Conservation (phyloP, 1,140 invertebrate genomes). For the Frieseomelitta varia region DNA sequence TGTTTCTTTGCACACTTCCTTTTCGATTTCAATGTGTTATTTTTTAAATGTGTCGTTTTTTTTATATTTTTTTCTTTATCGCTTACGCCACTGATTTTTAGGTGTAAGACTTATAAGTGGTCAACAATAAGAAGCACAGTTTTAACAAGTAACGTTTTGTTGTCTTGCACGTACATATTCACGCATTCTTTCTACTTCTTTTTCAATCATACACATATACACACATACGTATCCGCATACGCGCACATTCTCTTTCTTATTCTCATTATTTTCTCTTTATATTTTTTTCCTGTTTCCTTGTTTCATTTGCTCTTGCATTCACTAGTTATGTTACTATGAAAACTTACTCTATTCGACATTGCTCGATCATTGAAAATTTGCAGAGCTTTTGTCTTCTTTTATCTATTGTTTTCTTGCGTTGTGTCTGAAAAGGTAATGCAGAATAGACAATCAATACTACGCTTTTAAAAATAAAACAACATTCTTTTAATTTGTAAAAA, state of each 20-base stretch:
- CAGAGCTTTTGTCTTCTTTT: constrained; percentile 57
- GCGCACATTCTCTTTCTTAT: constrained; percentile 8
- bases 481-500: too few species aligned
- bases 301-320: constrained; percentile 25
- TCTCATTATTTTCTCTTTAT: constrained; percentile 27
- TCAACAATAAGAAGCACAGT: constrained; percentile 74
- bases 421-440: constrained; percentile 5
- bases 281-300: not conserved
- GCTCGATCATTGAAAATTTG: constrained; percentile 68
- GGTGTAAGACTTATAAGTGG: constrained; percentile 69
- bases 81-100: constrained; percentile 28
- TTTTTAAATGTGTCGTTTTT: not conserved
- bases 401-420: constrained; percentile 39
- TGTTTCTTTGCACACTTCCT: not conserved
- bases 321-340: constrained; percentile 61
- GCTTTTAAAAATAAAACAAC: not conserved
- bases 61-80: constrained; percentile 1
- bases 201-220: not conserved
- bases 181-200: constrained; percentile 6
- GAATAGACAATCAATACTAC: not conserved
- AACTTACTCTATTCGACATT: constrained; percentile 70
- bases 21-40: constrained; percentile 7
- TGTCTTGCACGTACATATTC: constrained; percentile 17
- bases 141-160: constrained; percentile 74
- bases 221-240: not conserved